Base-by-base conservation (phyloP, 1,140 invertebrate genomes). In the Matsumurasca onukii region DNA sequence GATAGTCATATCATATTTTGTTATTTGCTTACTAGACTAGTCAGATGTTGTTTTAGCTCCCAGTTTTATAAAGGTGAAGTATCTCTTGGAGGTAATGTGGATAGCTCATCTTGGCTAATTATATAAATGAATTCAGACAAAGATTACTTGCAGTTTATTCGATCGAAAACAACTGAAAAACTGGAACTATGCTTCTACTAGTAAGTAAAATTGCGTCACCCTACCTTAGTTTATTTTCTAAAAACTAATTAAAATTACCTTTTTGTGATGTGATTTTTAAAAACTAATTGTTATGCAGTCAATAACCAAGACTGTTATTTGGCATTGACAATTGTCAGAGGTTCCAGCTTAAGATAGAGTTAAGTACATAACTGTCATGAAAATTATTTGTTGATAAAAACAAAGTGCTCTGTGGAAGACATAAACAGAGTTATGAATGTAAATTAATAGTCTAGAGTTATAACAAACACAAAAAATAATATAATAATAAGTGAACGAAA, bases 1-100 rank as follows among this genome's bases (percentile, higher is more conserved):
- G 30, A 59, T 59, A 27, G 55, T 22, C n/a, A 27, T 59, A 27
- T 59, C 5, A 59, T 3, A 5, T 59, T 27, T 59, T 59, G 55
- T 59, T n/a, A 12, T 27, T 27, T 22, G 15, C 55, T 22, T 24
- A 29, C 22, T 12, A 2, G 55, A 25, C 22, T 59, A 29, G 22
- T 2, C 15, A 24, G 9, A 29, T 5, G 22, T 27, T 25, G 24
- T 59, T 59, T 27, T 59, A 29, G 3, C 24, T 59, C 25, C 12
- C 24, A 12, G 22, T 59, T 29, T n/a, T n/a, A n/a, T n/a, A n/a
- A n/a, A n/a, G n/a, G n/a, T n/a, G n/a, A n/a, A n/a, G 24, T 9
- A 15, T 2, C 12, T 27, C 9, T 59, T 59, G 9, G 3, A 12
- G 24, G 24, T 29, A 27, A 13, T 29, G 25, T 25, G 22, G 15